Conservation (phyloP, 2,113 vertebrate genomes). For the Pseudorhombus dupliciocellatus region DNA sequence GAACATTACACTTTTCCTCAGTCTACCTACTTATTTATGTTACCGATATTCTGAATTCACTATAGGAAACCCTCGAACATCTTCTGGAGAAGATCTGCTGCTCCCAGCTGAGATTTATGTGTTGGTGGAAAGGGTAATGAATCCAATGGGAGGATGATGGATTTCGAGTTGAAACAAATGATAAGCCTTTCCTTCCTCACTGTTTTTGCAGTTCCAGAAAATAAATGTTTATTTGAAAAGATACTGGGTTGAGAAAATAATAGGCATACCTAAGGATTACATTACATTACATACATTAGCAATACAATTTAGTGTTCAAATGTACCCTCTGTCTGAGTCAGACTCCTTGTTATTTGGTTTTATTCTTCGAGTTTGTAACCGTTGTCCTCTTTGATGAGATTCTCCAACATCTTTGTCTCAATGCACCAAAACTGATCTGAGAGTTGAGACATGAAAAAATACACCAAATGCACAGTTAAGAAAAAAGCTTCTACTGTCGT, state of each 20-base stretch:
- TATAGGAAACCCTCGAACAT: conserved; percentile 13
- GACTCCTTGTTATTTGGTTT: conserved; percentile 31
- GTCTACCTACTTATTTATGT: conserved; percentile 1
- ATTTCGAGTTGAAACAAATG: background rate
- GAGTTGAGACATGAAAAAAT: conserved; percentile 33
- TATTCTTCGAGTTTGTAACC: conserved; percentile 2
- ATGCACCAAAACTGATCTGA: conserved; percentile 23
- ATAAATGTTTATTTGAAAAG: background rate
- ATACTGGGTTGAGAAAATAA: too few relatives aligned
- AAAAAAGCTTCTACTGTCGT: conserved; percentile 13
- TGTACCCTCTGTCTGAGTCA: conserved; percentile 7
- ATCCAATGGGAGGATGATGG: background rate
- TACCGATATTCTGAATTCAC: conserved; percentile 11
- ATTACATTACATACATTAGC: too few relatives aligned
- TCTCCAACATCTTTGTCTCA: background rate
- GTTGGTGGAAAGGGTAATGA: conserved; percentile 31
- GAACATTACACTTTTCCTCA: background rate
- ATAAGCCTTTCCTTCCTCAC: background rate
- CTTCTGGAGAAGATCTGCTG: conserved; percentile 25
- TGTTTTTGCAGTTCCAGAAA: background rate
- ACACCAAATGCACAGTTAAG: conserved; percentile 12
- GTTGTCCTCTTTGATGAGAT: conserved; percentile 1
- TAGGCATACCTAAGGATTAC: background rate
- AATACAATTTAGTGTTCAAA: background rate
- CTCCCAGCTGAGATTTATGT: conserved; percentile 39